A percentile compares a stretch with the other conserved stretches of the same genome.
Evolutionary conservation across 2,113 vertebrate genomes (phyloP).

Genomic region (Leptodactylus fuscus): DNA sequence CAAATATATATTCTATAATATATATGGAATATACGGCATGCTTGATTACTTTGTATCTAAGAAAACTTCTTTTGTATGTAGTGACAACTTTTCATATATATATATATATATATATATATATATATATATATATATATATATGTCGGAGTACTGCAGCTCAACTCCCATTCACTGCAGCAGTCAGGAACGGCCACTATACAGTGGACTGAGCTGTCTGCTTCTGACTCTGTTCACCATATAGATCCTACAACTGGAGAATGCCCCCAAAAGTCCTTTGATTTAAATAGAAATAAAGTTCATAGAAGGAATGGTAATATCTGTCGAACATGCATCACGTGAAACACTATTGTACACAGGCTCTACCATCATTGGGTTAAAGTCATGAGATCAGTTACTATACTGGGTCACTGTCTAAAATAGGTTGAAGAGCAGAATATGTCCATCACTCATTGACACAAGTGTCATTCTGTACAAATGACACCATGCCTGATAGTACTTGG

Average conservation of each 20-base stretch:
- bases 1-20: background rate
- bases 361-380: background rate
- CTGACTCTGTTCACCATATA: no score
- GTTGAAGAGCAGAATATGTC: background rate
- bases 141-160: no score
- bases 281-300: no score
- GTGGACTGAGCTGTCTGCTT: no score
- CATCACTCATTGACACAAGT: conserved; percentile 10
- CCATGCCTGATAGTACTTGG: background rate
- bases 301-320: no score
- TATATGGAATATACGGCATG: background rate
- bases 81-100: background rate
- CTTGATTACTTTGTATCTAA: no score
- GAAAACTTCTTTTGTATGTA: no score
- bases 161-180: no score
- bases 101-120: background rate
- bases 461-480: conserved; percentile 25
- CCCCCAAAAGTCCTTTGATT: no score
- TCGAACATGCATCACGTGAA: no score
- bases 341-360: background rate
- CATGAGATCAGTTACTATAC: background rate
- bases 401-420: background rate
- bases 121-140: no score
- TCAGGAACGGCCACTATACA: no score
- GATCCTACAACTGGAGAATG: background rate